Percentiles rank a stretch among this genome's conserved stretches.
phyloP scores from a whole-genome alignment of 1,140 invertebrate species.

The Phymorhynchus buccinoides region DNA sequence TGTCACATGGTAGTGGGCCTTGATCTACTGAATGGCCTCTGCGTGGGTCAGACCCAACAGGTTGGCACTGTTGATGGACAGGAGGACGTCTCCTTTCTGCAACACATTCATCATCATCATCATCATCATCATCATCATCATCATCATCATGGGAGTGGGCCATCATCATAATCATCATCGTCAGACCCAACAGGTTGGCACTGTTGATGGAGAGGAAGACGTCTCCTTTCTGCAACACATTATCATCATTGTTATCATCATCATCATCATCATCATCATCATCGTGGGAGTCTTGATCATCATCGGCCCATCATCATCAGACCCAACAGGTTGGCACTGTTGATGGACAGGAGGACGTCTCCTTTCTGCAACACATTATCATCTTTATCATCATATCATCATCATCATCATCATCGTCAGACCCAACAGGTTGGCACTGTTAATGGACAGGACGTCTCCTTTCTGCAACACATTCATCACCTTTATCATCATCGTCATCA shows the following conservation, averaged over 20 bases:
- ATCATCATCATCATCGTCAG: neutral
- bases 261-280: neutral
- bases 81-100: slow-evolving; percentile 75
- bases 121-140: neutral
- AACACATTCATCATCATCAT: neutral
- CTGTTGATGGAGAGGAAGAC: too few species aligned
- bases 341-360: too few species aligned
- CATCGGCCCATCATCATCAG: neutral
- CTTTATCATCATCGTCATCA: too few species aligned
- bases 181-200: neutral
- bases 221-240: too few species aligned
- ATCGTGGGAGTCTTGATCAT: too few species aligned
- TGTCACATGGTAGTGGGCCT: slow-evolving; percentile 71
- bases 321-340: too few species aligned
- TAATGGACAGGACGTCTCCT: too few species aligned
- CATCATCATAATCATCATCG: slow-evolving; percentile 1
- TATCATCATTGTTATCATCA: slow-evolving; percentile 18
- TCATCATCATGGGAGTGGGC: neutral
- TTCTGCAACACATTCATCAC: too few species aligned
- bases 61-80: slow-evolving; percentile 74
- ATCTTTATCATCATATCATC: slow-evolving; percentile 11
- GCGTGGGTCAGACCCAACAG: slow-evolving; percentile 74
- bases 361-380: too few species aligned
- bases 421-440: too few species aligned
- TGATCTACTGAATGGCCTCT: slow-evolving; percentile 74